Percentiles rank a stretch among this genome's conserved stretches.
phyloP scores from a whole-genome alignment of 2,797 vertebrate species.

The Hydrolagus colliei region DNA sequence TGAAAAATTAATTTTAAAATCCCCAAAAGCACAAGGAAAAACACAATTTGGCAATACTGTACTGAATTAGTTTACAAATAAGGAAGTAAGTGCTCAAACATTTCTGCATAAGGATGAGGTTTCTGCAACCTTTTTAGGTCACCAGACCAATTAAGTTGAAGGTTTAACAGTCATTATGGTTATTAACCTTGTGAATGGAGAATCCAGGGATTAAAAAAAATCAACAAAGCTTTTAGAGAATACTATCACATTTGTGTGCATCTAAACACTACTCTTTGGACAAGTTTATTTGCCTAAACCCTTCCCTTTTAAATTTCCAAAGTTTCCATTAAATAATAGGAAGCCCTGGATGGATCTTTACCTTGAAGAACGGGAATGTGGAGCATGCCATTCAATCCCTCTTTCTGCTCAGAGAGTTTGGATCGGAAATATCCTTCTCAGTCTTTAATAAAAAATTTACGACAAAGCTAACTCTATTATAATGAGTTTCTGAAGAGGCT shows the following conservation, averaged over 20 bases:
- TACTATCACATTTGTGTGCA: not conserved
- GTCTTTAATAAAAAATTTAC: slow-evolving; percentile 4
- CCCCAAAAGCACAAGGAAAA: not conserved
- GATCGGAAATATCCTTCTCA: not conserved
- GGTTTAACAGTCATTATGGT: not conserved
- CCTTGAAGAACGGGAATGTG: not conserved
- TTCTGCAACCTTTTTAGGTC: not conserved
- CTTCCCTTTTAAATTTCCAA: not conserved
- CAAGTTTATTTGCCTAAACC: not conserved
- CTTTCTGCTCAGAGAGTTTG: not conserved
- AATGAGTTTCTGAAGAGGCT: not conserved
- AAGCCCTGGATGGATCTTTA: not conserved
- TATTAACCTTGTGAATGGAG: not conserved
- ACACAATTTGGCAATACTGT: not conserved
- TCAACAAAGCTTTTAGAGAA: not conserved
- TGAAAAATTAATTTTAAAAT: not conserved
- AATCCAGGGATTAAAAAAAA: not conserved
- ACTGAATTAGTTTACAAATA: not conserved
- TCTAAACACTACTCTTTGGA: not conserved
- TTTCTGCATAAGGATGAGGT: not conserved
- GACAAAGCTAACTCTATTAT: not conserved
- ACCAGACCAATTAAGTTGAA: not conserved
- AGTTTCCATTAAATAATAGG: not conserved
- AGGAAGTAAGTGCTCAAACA: not conserved
- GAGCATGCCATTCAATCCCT: not conserved